phyloP scores from a whole-genome alignment of 2,797 vertebrate genomes.

The Premnoplex brunnescens region DNA sequence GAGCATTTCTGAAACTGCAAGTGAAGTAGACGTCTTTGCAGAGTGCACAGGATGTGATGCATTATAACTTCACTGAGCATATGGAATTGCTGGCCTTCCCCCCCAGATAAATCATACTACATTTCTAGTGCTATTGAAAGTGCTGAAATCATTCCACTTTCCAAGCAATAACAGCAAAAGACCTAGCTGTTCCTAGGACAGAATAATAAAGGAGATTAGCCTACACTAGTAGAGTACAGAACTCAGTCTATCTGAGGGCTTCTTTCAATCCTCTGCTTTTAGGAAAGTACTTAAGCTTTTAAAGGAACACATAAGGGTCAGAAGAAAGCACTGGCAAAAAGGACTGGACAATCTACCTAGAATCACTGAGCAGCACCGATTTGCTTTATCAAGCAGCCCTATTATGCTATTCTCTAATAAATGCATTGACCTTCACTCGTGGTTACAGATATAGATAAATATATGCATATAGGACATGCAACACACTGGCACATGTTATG shows the following conservation, averaged over 20 bases:
- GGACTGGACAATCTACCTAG: neutral
- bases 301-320: neutral
- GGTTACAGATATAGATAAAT: neutral
- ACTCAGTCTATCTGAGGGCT: neutral
- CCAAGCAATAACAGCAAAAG: neutral
- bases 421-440: neutral
- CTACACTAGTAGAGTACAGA: neutral
- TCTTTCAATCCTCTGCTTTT: neutral
- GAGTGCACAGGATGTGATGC: neutral
- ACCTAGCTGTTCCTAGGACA: neutral
- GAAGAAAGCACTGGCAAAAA: neutral
- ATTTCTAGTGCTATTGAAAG: neutral
- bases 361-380: neutral
- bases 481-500: neutral
- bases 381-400: neutral
- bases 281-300: neutral
- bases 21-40: neutral
- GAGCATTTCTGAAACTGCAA: neutral
- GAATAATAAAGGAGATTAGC: neutral
- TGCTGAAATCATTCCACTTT: neutral
- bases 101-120: neutral
- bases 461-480: fast-evolving
- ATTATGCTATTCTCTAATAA: neutral
- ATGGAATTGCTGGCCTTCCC: neutral
- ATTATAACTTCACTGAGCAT: neutral